A percentile compares a stretch with the other conserved stretches of the same genome.
Conservation (phyloP, 2,888 invertebrate genomes). For the Cheiracanthium punctorium region DNA sequence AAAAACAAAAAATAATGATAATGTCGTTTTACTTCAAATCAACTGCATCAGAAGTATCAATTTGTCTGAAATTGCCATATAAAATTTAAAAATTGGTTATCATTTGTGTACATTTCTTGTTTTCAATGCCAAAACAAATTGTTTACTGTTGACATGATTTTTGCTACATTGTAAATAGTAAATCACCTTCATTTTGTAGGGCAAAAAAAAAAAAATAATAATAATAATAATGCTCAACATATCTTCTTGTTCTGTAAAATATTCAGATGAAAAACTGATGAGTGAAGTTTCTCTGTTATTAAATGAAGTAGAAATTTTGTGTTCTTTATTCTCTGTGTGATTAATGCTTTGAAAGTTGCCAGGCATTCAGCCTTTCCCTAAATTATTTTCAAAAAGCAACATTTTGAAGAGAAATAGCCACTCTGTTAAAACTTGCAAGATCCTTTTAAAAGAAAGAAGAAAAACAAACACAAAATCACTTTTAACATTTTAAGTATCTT, state of each 20-base stretch:
- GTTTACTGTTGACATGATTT: slow-evolving; percentile 24
- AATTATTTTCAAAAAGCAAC: background rate
- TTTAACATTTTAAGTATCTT: too few species aligned
- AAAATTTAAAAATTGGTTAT: slow-evolving; percentile 40
- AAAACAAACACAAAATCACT: too few species aligned
- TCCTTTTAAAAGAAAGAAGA: too few species aligned
- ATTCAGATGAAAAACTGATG: slow-evolving; percentile 24
- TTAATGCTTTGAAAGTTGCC: background rate
- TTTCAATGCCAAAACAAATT: slow-evolving; percentile 54
- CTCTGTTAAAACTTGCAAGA: background rate
- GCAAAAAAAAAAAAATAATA: too few species aligned
- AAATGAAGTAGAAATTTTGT: slow-evolving; percentile 46
- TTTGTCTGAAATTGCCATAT: slow-evolving; percentile 39
- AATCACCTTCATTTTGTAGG: slow-evolving; percentile 16
- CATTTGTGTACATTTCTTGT: slow-evolving; percentile 55
- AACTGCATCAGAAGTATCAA: slow-evolving; percentile 34
- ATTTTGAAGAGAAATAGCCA: background rate
- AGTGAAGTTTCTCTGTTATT: slow-evolving; percentile 45
- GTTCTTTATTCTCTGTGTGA: slow-evolving; percentile 10
- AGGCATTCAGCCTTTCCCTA: background rate
- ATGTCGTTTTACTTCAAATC: slow-evolving; percentile 43
- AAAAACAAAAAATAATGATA: slow-evolving; percentile 24
- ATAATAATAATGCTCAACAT: slow-evolving; percentile 55
- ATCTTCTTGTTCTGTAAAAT: slow-evolving; percentile 59
- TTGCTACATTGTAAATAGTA: slow-evolving; percentile 10